phyloP scores from a whole-genome alignment of 2,797 vertebrate species.

The Gymnothorax reevesii region DNA sequence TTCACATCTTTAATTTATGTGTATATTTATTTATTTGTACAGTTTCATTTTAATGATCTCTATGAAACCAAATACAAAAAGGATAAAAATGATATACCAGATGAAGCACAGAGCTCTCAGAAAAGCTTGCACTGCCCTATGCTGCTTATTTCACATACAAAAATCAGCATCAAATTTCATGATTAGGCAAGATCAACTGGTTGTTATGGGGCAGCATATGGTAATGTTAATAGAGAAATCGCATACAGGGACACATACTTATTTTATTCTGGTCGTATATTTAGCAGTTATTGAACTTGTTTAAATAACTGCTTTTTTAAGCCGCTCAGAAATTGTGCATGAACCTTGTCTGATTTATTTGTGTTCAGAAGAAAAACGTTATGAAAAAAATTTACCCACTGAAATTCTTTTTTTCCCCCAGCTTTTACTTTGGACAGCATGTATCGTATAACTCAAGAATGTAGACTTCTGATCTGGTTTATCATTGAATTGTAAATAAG shows the following conservation, averaged over 20 bases:
- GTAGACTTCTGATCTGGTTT: conserved; percentile 55
- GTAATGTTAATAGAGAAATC: background rate
- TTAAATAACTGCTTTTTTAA: background rate
- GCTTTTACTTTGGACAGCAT: conserved; percentile 1
- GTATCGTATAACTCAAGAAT: conserved; percentile 28
- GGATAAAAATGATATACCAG: conserved; percentile 44
- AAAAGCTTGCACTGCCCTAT: background rate
- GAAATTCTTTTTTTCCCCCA: background rate
- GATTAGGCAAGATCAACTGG: background rate
- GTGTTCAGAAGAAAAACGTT: background rate
- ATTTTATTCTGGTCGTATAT: background rate
- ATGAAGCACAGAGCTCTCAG: conserved; percentile 42
- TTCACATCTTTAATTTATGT: conserved; percentile 32
- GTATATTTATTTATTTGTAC: conserved; percentile 41
- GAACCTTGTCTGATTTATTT: background rate
- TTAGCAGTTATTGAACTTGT: background rate
- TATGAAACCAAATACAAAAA: conserved; percentile 12
- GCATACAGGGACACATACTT: background rate
- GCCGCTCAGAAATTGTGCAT: background rate
- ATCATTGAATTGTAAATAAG: conserved; percentile 53
- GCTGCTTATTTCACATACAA: background rate
- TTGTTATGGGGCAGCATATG: background rate
- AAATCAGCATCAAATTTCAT: background rate
- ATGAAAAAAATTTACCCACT: background rate
- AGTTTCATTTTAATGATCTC: conserved; percentile 41